Percentiles rank a stretch among this genome's conserved stretches.
Conservation (phyloP, 2,113 vertebrate genomes). For the Steatornis caripensis region DNA sequence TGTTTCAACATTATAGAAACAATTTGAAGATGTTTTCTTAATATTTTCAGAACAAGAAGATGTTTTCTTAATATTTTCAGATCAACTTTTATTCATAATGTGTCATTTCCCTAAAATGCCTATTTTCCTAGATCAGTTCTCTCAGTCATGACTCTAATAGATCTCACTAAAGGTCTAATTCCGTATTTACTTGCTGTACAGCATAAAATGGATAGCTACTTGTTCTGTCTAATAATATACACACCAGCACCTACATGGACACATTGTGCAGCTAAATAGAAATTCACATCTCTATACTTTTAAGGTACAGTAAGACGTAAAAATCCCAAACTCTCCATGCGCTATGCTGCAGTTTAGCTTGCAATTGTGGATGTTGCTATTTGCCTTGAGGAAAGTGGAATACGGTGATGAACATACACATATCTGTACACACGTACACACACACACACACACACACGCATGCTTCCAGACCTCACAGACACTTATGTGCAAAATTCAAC, state of each 20-base stretch:
- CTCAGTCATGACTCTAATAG: not conserved
- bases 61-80: not conserved
- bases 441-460: too few species aligned
- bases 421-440: fast-evolving
- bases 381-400: not conserved
- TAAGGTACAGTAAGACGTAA: not conserved
- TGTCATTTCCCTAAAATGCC: not conserved
- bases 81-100: not conserved
- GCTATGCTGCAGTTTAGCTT: not conserved
- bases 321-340: not conserved
- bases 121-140: not conserved
- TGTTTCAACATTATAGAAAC: not conserved
- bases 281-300: not conserved
- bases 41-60: not conserved
- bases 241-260: not conserved
- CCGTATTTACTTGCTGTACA: not conserved
- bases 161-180: not conserved
- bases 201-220: not conserved
- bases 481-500: not conserved
- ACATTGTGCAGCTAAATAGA: not conserved
- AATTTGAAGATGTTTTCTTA: not conserved
- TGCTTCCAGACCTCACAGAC: not conserved
- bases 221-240: not conserved
- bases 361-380: not conserved
- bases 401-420: not conserved